These are phyloP conservation scores for Ptychoptera contaminata DNA, from an alignment of 2,888 invertebrate species.

Conservation along the genomic window DNA sequence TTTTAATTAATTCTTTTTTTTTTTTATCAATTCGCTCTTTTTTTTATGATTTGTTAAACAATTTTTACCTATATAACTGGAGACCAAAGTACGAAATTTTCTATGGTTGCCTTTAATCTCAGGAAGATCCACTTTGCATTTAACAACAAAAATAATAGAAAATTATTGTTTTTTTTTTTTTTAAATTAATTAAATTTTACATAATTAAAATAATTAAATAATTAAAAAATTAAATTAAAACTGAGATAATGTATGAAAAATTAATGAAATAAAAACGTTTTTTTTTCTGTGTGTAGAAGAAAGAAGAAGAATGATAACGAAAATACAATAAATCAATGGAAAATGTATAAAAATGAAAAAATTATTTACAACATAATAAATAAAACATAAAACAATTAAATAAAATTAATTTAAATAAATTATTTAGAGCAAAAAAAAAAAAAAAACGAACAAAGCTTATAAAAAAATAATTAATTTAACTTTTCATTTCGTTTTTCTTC, in stretches of 20 bases:
- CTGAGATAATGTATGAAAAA: background rate
- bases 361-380: too few relatives aligned
- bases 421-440: too few relatives aligned
- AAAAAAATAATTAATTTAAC: too few relatives aligned
- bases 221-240: background rate
- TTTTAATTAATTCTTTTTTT: background rate
- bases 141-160: conserved; percentile 32
- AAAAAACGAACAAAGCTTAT: too few relatives aligned
- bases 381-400: too few relatives aligned
- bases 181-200: background rate
- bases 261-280: background rate
- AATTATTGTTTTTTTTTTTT: background rate
- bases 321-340: too few relatives aligned
- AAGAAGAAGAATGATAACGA: too few relatives aligned
- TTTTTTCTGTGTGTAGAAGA: too few relatives aligned
- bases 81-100: conserved; percentile 99
- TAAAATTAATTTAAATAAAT: too few relatives aligned
- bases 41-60: background rate
- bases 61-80: conserved; percentile 93
- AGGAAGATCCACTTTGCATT: conserved; percentile 81
- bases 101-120: conserved; percentile 97
- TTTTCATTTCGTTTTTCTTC: too few relatives aligned
- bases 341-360: too few relatives aligned
- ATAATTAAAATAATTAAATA: conserved; percentile 2
- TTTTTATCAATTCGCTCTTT: conserved; percentile 5